Base-by-base conservation (phyloP, 2,797 vertebrate species). In the Galagoides demidoff region DNA sequence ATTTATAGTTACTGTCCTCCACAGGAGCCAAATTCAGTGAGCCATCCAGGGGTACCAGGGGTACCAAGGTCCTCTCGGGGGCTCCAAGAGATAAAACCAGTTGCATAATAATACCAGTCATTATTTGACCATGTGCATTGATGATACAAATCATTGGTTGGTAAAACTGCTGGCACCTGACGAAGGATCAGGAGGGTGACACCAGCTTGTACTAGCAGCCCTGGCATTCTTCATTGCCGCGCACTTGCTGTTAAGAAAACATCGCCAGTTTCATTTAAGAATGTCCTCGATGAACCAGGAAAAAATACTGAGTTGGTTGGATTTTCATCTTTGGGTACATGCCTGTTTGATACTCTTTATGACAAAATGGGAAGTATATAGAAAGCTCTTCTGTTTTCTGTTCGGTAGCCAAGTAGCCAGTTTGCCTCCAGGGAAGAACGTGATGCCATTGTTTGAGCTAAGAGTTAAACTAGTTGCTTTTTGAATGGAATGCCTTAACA, bases 261-360 rank as follows among this genome's bases (percentile, higher is more conserved):
- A 27, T 37, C 13, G 13, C 25, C 59, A 22, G 45, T 79, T 94
- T 86, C 45, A 64, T 52, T 89, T 76, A 61, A 96, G 89, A 84
- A 87, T 85, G 78, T 55, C 59, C 82, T 95, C 68, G 74, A 77
- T 89, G 89, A 90, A 64, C 70, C 45, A 73, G 73, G 66, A 84
- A 37, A 82, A 86, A 71, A 39, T 64, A 64, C 63, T 92, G 74
- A 83, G 78, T 93, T 94, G 68, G 85, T 90, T 95, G 74, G 85
- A 88, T 90, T 73, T 61, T 64, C 66, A 88, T 73, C 68, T 39
- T 74, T 10, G 73, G 92, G 90, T 85, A 16, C 29, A 63, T 8
- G 31, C 70, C 63, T 63, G 85, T 70, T 78, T 45, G 84, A 83
- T 81, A 52, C 16, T 77, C 84, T 61, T 76, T 76, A n/a, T 79